These are phyloP conservation scores for Eugnorisma glareosa DNA, from an alignment of 2,888 invertebrate species.

Conservation along the genomic window DNA sequence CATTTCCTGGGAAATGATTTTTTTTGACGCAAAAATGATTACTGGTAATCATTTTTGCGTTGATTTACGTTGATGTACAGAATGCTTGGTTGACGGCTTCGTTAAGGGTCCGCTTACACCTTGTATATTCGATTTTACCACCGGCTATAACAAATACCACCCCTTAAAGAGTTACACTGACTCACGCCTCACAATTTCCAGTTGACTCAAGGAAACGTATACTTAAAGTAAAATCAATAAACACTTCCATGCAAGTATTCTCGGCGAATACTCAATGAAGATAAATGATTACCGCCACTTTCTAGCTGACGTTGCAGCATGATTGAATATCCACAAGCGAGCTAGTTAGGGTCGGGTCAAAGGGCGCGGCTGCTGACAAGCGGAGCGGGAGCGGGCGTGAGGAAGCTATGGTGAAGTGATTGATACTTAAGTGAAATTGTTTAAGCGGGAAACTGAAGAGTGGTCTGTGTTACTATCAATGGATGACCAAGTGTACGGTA, in stretches of 20 bases:
- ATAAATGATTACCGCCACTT: constrained; percentile 40
- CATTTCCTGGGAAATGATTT: too few relatives aligned
- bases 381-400: constrained; percentile 9
- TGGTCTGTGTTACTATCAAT: neutral
- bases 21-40: too few relatives aligned
- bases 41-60: too few relatives aligned
- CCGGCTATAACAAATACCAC: neutral
- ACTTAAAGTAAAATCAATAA: constrained; percentile 14
- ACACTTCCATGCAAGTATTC: constrained; percentile 24
- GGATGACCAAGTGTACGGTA: neutral
- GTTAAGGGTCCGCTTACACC: too few relatives aligned
- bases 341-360: constrained; percentile 54
- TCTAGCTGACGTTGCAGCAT: constrained; percentile 18
- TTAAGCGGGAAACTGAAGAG: neutral
- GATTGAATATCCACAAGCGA: constrained; percentile 52
- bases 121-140: too few relatives aligned
- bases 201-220: constrained; percentile 8
- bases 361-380: constrained; percentile 34
- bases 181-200: neutral
- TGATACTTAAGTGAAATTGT: constrained; percentile 22
- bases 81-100: too few relatives aligned
- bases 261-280: constrained; percentile 47
- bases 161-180: neutral
- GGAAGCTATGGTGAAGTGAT: constrained; percentile 25
- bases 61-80: too few relatives aligned